Conservation (phyloP, 2,113 vertebrate genomes). For the Colossoma macropomum region DNA sequence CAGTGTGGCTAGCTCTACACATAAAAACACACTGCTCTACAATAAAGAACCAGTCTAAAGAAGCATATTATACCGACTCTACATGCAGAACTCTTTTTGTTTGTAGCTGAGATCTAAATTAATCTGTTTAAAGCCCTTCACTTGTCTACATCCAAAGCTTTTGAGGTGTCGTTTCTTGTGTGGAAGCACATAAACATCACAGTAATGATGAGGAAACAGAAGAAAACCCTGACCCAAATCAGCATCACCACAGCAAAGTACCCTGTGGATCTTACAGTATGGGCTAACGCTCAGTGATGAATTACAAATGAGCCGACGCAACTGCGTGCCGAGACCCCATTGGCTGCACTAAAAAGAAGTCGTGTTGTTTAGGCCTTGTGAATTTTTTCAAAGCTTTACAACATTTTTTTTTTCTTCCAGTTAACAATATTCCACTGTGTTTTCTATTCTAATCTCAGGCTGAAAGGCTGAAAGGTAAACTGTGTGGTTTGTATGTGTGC, state of each 20-base stretch:
- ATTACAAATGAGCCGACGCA: slow-evolving; percentile 12
- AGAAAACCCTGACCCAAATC: neutral
- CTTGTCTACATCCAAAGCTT: neutral
- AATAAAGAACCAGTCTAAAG: neutral
- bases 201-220: neutral
- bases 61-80: neutral
- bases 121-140: neutral
- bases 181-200: neutral
- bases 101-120: neutral
- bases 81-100: no score
- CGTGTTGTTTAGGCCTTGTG: slow-evolving; percentile 9
- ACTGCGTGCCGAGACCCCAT: neutral
- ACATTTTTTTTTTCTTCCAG: neutral
- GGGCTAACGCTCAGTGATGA: neutral
- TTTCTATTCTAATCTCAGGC: slow-evolving; percentile 23
- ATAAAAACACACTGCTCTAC: neutral
- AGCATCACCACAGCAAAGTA: neutral
- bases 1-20: neutral
- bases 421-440: slow-evolving; percentile 11
- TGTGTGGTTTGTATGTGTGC: slow-evolving; percentile 55
- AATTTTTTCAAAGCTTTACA: slow-evolving; percentile 17
- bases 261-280: slow-evolving; percentile 2
- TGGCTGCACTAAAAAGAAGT: slow-evolving; percentile 6
- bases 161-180: neutral
- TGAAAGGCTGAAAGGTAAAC: slow-evolving; percentile 48